Evolutionary conservation across 92 coral and sea anemone genomes (phyloP).

Genomic region (Umimayanthus chanpuru): DNA sequence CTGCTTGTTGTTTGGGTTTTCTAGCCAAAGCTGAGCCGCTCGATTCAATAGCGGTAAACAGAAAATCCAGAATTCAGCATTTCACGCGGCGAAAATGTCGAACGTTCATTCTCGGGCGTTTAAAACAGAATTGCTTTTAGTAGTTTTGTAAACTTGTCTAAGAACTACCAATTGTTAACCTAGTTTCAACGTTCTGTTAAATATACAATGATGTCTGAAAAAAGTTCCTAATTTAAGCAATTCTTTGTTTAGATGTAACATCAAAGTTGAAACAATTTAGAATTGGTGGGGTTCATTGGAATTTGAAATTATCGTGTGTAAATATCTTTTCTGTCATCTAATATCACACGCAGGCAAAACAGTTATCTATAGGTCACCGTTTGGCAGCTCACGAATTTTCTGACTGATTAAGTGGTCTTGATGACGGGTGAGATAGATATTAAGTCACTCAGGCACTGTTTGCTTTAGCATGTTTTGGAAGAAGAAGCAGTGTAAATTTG

Average conservation of each 20-base stretch:
- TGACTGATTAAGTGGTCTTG: constrained; percentile 27
- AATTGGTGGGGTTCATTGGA: background rate
- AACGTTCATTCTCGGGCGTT: too few relatives aligned
- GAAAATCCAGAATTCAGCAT: too few relatives aligned
- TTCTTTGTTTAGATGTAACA: background rate
- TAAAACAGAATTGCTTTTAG: background rate
- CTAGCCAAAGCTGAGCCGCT: too few relatives aligned
- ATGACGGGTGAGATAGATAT: constrained; percentile 28
- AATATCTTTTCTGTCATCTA: constrained; percentile 6
- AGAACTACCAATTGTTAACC: background rate
- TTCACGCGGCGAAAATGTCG: too few relatives aligned
- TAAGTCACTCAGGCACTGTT: constrained; percentile 12
- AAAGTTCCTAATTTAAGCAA: background rate
- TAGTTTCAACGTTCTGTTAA: background rate
- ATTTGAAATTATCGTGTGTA: background rate
- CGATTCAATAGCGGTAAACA: too few relatives aligned
- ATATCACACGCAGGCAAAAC: background rate
- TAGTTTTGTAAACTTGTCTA: too few relatives aligned
- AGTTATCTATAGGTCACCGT: background rate
- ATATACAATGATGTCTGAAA: background rate
- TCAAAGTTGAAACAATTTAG: background rate
- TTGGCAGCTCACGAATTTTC: constrained; percentile 11
- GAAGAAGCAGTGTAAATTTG: constrained; percentile 5
- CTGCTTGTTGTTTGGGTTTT: too few relatives aligned
- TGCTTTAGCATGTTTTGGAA: constrained; percentile 10